Evolutionary conservation across 2,888 invertebrate species (phyloP), one percentile per base, ranked within the genome.

Genomic region (Byasa hedistus): DNA sequence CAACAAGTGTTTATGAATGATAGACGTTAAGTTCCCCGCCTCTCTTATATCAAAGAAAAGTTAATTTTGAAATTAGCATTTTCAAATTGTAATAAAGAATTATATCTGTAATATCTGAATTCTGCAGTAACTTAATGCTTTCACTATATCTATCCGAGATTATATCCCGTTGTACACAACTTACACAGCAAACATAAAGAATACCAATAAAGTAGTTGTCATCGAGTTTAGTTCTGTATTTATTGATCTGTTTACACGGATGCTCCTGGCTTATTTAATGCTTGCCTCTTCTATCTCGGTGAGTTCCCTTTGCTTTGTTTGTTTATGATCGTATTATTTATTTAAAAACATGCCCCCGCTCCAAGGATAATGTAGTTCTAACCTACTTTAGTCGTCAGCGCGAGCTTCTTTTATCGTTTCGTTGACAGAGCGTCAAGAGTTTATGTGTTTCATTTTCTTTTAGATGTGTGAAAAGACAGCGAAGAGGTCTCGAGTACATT

Each of bases 201-300:
- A 44, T 59, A 57, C 22, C 32, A 52, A 36, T 64, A 54, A 64
- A 32, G 54, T 10, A 39, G 51, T 48, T 65, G 62, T 48, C 56
- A 23, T 56, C 44, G 55, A 62, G 39, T 62, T 48, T 62, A 23
- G 27, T 62, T 56, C 24, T 27, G 62, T 62, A 62, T 62, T 62
- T 62, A 62, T 62, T 44, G 62, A 62, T 62, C 62, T 62, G 62
- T 62, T 62, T 62, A 62, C 62, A 44, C 44, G 62, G 39, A 56
- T 56, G 24, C 54, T 56, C 56, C 39, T 62, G 44, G 56, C 21
- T 62, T 62, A 55, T 56, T 62, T 62, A 62, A 62, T 56, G 27
- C 24, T 3, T 39, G 39, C 39, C 27, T 21, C 55, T 55, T 3
- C 55, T 56, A 24, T 56, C 62, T 62, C 56, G 56, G 56, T 56